Percentiles rank a stretch among this genome's conserved stretches.
Evolutionary conservation across 2,888 invertebrate species (phyloP).

Genomic region (Mellilla xanthometata): DNA sequence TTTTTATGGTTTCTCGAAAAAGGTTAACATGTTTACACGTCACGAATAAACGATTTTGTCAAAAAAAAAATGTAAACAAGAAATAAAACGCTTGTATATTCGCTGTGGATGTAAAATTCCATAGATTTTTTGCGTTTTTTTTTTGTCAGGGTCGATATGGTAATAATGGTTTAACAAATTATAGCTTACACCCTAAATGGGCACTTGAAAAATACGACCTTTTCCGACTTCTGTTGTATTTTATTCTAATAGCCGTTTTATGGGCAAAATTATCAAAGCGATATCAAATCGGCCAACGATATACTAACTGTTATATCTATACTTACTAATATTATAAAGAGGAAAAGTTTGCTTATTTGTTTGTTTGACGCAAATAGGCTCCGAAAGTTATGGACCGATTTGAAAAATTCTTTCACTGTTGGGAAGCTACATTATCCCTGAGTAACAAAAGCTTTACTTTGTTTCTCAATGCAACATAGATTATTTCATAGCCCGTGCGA

Average conservation of each 20-base stretch:
- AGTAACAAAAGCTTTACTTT: no score
- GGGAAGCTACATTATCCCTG: no score
- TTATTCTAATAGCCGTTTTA: constrained; percentile 13
- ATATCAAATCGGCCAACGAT: constrained; percentile 9
- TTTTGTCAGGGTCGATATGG: neutral
- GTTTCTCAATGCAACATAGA: no score
- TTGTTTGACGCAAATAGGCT: no score
- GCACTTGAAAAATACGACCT: constrained; percentile 8
- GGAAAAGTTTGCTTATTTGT: no score
- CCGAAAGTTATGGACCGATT: no score
- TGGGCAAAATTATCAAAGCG: constrained; percentile 19
- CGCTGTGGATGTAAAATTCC: neutral
- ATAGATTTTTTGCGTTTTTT: neutral
- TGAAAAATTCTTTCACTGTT: no score
- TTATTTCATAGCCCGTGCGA: no score
- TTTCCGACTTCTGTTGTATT: constrained; percentile 9
- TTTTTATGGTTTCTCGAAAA: constrained; percentile 22
- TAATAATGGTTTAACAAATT: neutral
- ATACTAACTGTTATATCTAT: constrained; percentile 7
- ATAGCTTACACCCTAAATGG: neutral
- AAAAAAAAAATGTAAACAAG: constrained; percentile 17
- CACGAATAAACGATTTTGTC: constrained; percentile 16
- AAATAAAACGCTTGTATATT: constrained; percentile 6
- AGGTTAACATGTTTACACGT: constrained; percentile 17
- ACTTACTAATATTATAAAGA: constrained; percentile 11